phyloP scores from a whole-genome alignment of 2,797 vertebrate genomes.

The Hybognathus amarus region DNA sequence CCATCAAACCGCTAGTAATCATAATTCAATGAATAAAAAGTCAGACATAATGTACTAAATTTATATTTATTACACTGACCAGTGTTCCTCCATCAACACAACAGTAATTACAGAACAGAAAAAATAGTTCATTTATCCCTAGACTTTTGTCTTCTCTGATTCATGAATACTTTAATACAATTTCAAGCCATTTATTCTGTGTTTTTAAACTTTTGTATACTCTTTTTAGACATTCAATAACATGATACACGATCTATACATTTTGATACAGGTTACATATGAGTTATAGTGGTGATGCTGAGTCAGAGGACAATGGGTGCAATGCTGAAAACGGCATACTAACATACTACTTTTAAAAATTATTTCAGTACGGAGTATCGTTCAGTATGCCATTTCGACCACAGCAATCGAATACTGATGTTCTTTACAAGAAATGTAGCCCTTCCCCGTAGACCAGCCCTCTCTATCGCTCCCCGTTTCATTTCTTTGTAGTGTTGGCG shows the following conservation, averaged over 20 bases:
- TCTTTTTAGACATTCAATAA: slow-evolving; percentile 91
- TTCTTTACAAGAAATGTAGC: slow-evolving; percentile 85
- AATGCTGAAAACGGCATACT: slow-evolving; percentile 85
- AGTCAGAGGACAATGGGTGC: slow-evolving; percentile 78
- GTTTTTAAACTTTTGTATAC: slow-evolving; percentile 72
- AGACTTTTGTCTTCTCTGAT: slow-evolving; percentile 74
- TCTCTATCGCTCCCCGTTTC: slow-evolving; percentile 58
- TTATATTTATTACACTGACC: slow-evolving; percentile 98
- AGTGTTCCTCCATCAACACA: slow-evolving; percentile 98
- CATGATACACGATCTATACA: slow-evolving; percentile 99
- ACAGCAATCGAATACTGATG: slow-evolving; percentile 67
- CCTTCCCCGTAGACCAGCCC: slow-evolving; percentile 63
- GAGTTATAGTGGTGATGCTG: slow-evolving; percentile 94
- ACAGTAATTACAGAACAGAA: slow-evolving; percentile 98
- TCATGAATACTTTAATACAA: slow-evolving; percentile 79
- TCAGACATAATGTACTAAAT: slow-evolving; percentile 86
- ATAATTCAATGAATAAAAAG: slow-evolving; percentile 5
- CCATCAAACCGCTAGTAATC: background rate
- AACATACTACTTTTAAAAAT: slow-evolving; percentile 74
- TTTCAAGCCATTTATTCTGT: slow-evolving; percentile 80
- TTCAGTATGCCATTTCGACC: background rate
- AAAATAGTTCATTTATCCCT: slow-evolving; percentile 98
- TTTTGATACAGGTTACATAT: slow-evolving; percentile 98
- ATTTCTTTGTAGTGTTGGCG: slow-evolving; percentile 56
- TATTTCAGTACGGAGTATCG: slow-evolving; percentile 5